Base-by-base conservation (phyloP, 64 coral and sea anemone species). In the Stylophora pistillata region DNA sequence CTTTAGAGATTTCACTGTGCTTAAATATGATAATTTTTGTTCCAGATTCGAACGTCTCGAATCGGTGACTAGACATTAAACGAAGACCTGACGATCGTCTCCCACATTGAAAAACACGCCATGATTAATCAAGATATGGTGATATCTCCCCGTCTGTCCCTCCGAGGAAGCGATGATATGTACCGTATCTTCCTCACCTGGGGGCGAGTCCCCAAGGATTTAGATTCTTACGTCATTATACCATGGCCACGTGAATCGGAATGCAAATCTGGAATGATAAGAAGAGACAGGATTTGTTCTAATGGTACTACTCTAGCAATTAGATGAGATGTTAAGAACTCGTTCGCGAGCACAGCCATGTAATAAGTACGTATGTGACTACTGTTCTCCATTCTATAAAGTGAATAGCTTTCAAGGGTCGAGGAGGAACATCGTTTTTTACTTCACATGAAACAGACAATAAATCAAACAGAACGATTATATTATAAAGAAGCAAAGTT, bases 41-140 rank as follows among this genome's bases (percentile, higher is more conserved):
- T 63, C 17, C 16, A 95, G 93, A 85, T 95, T 71, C 83, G 88
- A 16, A 89, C 93, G 27, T 91, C 93, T 29, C 86, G 93, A 37
- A 95, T 95, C 30, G 93, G 93, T 33, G 91, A 95, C 55, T 95
- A 95, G 59, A 83, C 88, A 15, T 53, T 95, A 62, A 95, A 85
- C 52, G 93, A 95, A 61, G 72, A 85, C 27, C 58, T 95, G 15
- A 88, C 82, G 4, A 88, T 95, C 18, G 33, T 73, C n/a, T 47
- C 77, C n/a, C 30, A 80, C 47, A 72, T 37, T 30, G 83, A 87
- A 34, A 78, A 66, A 10, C 79, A 89, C 56, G 73, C 55, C n/a
- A 95, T 95, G 54, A 91, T 95, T 17, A 68, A 86, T 16, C 65
- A 90, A 74, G 88, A 89, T 10, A 78, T 95, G 93, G 93, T 90